Evolutionary conservation across 2,113 vertebrate species (phyloP).

Genomic region (Salvelinus namaycush): DNA sequence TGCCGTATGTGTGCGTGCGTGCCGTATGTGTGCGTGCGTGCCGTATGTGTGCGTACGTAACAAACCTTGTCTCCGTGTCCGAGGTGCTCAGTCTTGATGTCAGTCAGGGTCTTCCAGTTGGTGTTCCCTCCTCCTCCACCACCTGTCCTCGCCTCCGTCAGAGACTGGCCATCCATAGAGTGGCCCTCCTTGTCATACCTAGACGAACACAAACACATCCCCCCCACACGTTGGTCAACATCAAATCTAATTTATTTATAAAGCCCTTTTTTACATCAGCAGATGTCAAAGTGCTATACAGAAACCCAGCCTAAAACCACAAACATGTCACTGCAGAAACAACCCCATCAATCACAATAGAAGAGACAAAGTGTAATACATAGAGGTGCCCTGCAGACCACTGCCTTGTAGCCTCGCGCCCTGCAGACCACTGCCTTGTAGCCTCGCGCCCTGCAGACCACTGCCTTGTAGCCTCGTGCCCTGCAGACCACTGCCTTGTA

Average conservation of each 20-base stretch:
- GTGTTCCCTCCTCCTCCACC: constrained; percentile 63
- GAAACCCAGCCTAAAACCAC: no score
- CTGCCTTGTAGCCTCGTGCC: no score
- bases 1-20: background rate
- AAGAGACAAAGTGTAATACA: constrained; percentile 45
- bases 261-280: no score
- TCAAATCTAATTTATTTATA: background rate
- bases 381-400: constrained; percentile 22
- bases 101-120: constrained; percentile 91
- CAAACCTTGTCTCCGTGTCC: constrained; percentile 95
- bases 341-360: no score
- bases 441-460: no score
- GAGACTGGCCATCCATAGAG: constrained; percentile 82
- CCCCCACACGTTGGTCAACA: background rate
- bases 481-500: no score
- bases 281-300: no score
- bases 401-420: background rate
- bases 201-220: constrained; percentile 33
- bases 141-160: constrained; percentile 82
- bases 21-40: background rate
- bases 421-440: no score
- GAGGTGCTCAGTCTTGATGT: constrained; percentile 89
- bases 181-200: constrained; percentile 97
- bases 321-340: no score
- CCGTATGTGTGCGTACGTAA: background rate